phyloP scores from a whole-genome alignment of 2,113 vertebrate genomes.

The Opisthocomus hoazin region DNA sequence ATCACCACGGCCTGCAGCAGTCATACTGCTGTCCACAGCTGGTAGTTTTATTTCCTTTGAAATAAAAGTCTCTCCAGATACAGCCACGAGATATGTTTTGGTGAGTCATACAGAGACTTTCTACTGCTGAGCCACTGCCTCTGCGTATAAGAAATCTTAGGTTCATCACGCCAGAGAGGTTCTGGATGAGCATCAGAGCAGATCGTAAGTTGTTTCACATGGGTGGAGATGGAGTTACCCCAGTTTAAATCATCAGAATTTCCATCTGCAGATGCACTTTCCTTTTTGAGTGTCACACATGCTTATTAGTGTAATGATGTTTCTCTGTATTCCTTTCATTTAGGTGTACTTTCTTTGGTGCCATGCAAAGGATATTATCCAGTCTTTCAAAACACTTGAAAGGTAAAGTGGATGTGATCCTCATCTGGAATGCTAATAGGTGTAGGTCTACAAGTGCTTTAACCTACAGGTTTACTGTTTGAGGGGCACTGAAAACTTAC shows the following conservation, averaged over 20 bases:
- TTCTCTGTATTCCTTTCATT: constrained; percentile 31
- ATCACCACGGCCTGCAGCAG: neutral
- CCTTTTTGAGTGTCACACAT: neutral
- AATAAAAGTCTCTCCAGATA: neutral
- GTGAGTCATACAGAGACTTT: neutral
- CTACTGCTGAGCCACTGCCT: neutral
- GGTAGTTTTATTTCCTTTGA: neutral
- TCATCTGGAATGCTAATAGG: neutral
- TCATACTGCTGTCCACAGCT: neutral
- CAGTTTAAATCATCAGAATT: neutral
- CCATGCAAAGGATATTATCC: constrained; percentile 94
- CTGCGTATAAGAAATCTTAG: neutral
- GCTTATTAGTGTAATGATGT: neutral
- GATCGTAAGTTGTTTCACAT: neutral
- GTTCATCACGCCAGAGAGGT: neutral
- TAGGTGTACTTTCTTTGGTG: constrained; percentile 98
- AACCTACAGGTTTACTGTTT: neutral
- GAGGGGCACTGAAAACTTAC: neutral
- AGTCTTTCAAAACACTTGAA: constrained; percentile 93
- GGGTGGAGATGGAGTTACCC: neutral
- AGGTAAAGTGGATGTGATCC: constrained; percentile 76
- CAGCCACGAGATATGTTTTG: neutral
- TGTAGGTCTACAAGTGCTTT: neutral
- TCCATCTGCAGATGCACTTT: neutral
- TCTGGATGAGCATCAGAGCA: neutral